These are phyloP conservation scores for Cepaea hortensis DNA, from an alignment of 2,888 invertebrate genomes.

Conservation along the genomic window DNA sequence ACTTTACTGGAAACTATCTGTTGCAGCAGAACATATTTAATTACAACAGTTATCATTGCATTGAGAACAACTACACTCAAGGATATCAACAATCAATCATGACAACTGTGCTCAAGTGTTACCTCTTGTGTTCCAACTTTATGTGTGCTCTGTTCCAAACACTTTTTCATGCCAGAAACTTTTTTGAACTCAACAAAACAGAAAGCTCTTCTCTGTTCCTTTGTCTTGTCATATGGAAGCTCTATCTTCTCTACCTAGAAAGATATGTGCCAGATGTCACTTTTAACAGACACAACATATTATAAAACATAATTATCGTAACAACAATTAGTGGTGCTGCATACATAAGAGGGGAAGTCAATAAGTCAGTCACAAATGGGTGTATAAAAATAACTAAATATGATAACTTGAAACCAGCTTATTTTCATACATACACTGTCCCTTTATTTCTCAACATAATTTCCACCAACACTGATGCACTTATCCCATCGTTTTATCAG, in stretches of 20 bases:
- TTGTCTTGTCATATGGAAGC: constrained; percentile 97
- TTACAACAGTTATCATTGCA: background rate
- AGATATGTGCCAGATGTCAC: background rate
- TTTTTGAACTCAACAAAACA: constrained; percentile 98
- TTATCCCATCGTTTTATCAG: no score
- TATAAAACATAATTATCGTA: background rate
- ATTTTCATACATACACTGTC: no score
- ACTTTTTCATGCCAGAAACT: constrained; percentile 92
- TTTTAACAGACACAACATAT: background rate
- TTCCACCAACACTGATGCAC: no score
- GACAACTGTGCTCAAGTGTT: constrained; percentile 35
- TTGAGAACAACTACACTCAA: background rate
- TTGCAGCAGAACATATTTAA: background rate
- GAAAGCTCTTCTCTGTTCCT: constrained; percentile 96
- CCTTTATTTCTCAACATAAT: no score
- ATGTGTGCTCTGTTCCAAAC: constrained; percentile 60
- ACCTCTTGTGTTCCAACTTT: constrained; percentile 89
- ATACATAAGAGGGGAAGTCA: no score
- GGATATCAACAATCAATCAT: no score
- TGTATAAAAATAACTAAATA: no score
- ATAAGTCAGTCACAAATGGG: no score
- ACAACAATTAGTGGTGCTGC: background rate
- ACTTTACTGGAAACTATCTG: constrained; percentile 10
- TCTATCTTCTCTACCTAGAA: constrained; percentile 92
- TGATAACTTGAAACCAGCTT: no score